These are phyloP conservation scores for Nudaria mundana DNA, from an alignment of 2,888 invertebrate genomes.

Conservation along the genomic window DNA sequence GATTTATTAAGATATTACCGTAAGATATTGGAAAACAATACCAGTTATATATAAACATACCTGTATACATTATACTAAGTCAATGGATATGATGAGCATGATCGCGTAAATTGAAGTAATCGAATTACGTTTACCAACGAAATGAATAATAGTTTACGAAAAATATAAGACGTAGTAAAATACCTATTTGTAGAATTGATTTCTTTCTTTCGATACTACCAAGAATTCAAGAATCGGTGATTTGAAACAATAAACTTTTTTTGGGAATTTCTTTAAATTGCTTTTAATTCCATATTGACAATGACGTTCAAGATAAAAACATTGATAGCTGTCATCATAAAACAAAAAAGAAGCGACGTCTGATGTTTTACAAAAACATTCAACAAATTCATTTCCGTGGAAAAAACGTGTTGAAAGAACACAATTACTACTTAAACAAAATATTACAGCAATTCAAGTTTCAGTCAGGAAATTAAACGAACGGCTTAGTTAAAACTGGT, in stretches of 20 bases:
- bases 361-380: slow-evolving; percentile 42
- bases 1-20: slow-evolving; percentile 77
- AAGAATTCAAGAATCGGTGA: slow-evolving; percentile 23
- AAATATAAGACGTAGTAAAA: slow-evolving; percentile 20
- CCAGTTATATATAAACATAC: slow-evolving; percentile 44
- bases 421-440: slow-evolving; percentile 77
- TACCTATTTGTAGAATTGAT: slow-evolving; percentile 20
- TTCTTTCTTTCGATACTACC: slow-evolving; percentile 19
- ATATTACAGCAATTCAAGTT: slow-evolving; percentile 67
- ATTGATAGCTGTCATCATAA: slow-evolving; percentile 31
- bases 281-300: too few species aligned
- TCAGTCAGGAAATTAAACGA: slow-evolving; percentile 77
- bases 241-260: slow-evolving; percentile 18
- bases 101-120: slow-evolving; percentile 20
- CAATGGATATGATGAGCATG: slow-evolving; percentile 29
- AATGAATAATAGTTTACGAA: too few species aligned
- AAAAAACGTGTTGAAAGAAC: slow-evolving; percentile 72
- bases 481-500: slow-evolving; percentile 60
- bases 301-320: slow-evolving; percentile 21
- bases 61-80: slow-evolving; percentile 26
- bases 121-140: slow-evolving; percentile 20
- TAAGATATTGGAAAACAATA: slow-evolving; percentile 66
- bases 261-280: slow-evolving; percentile 16
- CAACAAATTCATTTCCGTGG: slow-evolving; percentile 67
- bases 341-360: slow-evolving; percentile 42